A percentile compares a stretch with the other conserved stretches of the same genome.
phyloP scores from a whole-genome alignment of 2,113 vertebrate species.

The Sorex araneus region DNA sequence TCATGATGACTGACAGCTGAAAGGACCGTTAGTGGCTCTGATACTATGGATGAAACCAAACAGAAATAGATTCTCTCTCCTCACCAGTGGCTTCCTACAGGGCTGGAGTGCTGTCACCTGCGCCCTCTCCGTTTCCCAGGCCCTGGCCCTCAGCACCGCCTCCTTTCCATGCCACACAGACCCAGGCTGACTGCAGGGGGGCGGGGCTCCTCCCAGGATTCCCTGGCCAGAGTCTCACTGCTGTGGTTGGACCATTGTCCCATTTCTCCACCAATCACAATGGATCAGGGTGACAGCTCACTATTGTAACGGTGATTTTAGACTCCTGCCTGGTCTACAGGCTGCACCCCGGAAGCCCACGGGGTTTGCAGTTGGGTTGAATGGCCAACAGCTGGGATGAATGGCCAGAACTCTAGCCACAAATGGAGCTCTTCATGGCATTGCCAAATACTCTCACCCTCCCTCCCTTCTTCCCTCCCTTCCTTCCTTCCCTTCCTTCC shows the following conservation, averaged over 20 bases:
- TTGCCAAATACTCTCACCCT: too few relatives aligned
- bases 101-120: neutral
- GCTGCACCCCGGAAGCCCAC: neutral
- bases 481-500: too few relatives aligned
- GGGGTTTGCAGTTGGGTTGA: neutral
- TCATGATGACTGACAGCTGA: neutral
- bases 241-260: neutral
- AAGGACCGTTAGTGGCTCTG: too few relatives aligned
- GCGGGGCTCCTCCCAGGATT: constrained; percentile 7
- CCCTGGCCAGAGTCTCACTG: neutral
- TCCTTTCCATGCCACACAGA: neutral
- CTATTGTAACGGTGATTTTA: neutral
- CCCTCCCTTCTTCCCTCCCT: too few relatives aligned
- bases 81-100: neutral
- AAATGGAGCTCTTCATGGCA: too few relatives aligned
- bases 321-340: neutral
- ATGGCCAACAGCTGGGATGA: neutral
- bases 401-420: neutral
- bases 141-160: neutral
- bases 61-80: neutral
- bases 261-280: neutral
- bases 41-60: too few relatives aligned
- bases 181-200: neutral
- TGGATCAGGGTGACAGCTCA: neutral
- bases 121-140: neutral